These are phyloP conservation scores for Premnoplex brunnescens DNA, from an alignment of 2,797 vertebrate species.

Conservation along the genomic window DNA sequence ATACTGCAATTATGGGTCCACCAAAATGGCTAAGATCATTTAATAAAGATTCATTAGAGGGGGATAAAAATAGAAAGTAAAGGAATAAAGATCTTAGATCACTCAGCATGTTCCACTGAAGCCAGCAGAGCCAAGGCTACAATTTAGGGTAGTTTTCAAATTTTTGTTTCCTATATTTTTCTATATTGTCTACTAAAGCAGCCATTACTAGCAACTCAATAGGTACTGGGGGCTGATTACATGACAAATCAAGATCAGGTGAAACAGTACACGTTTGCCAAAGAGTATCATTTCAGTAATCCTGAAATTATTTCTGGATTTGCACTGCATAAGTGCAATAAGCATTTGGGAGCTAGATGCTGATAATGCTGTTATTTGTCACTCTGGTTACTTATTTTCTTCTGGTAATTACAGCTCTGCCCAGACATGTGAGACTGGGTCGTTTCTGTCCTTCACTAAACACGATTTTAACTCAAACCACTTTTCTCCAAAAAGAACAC, in stretches of 20 bases:
- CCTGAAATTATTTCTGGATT: background rate
- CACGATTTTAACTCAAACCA: background rate
- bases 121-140: background rate
- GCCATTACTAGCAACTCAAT: background rate
- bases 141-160: background rate
- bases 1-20: background rate
- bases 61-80: background rate
- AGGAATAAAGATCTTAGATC: background rate
- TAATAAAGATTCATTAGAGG: background rate
- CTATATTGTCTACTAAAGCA: background rate
- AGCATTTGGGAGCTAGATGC: background rate
- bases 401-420: background rate
- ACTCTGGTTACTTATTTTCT: background rate
- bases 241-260: background rate
- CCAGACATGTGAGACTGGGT: background rate
- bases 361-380: background rate
- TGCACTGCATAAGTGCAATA: background rate
- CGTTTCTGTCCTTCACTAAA: background rate
- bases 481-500: background rate
- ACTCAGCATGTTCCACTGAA: background rate
- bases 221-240: background rate
- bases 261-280: background rate
- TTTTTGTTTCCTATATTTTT: constrained; percentile 7
- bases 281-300: background rate
- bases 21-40: background rate